phyloP scores from a whole-genome alignment of 92 coral and sea anemone species.

The Anthopleura xanthogrammica region DNA sequence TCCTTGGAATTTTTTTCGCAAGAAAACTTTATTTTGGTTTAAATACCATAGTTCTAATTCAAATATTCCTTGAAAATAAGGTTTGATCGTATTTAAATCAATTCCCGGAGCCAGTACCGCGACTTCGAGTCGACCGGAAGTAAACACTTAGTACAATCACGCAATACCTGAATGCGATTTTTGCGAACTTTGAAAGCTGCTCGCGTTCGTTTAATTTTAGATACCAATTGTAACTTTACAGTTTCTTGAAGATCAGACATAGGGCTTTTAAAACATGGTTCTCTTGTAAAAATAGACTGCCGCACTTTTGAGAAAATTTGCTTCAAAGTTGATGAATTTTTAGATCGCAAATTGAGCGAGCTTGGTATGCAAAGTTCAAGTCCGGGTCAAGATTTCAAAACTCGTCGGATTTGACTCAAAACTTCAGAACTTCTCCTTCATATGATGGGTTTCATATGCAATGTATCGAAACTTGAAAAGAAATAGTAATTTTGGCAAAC shows the following conservation, averaged over 20 bases:
- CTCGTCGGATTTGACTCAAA: neutral
- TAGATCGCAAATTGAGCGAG: neutral
- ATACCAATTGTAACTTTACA: neutral
- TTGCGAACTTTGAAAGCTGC: neutral
- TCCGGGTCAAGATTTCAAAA: neutral
- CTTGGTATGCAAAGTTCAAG: conserved; percentile 1
- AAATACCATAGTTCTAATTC: neutral
- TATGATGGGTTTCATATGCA: neutral
- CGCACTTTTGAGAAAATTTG: neutral
- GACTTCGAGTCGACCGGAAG: neutral
- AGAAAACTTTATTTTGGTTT: neutral
- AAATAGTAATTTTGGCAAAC: neutral
- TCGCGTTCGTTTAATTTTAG: conserved; percentile 5
- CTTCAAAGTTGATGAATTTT: neutral
- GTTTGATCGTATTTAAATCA: neutral
- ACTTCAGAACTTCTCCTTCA: neutral
- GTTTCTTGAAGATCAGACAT: neutral
- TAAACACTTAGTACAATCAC: neutral
- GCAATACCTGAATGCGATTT: neutral
- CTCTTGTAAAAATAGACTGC: neutral
- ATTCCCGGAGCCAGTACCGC: neutral
- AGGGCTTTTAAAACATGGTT: neutral
- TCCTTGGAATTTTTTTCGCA: neutral
- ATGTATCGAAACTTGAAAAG: neutral
- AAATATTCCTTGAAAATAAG: neutral